phyloP scores from a whole-genome alignment of 1,140 invertebrate genomes.

The Mamestra configurata region DNA sequence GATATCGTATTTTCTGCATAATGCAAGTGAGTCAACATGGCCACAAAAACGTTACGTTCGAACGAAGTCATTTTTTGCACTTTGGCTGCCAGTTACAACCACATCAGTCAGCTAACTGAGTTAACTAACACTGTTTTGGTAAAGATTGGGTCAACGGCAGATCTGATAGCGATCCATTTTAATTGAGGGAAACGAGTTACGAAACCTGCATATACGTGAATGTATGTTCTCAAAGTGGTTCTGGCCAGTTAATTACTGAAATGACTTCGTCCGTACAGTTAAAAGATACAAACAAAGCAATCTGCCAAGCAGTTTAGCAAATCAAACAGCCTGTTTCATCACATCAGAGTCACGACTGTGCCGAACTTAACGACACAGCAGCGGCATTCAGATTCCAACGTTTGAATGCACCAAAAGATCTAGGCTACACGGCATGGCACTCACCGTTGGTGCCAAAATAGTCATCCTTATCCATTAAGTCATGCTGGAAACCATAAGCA shows the following conservation, averaged over 20 bases:
- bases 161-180: constrained; percentile 44
- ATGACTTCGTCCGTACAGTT: constrained; percentile 46
- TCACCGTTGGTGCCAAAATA: constrained; percentile 89
- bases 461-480: constrained; percentile 89
- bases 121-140: constrained; percentile 31
- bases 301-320: constrained; percentile 48
- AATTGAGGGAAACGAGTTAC: constrained; percentile 49
- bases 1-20: constrained; percentile 27
- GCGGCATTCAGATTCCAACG: constrained; percentile 39
- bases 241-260: constrained; percentile 36
- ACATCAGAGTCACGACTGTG: constrained; percentile 49
- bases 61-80: constrained; percentile 42
- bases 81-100: constrained; percentile 2
- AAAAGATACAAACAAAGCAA: constrained; percentile 53
- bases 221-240: constrained; percentile 31
- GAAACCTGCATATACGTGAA: constrained; percentile 42
- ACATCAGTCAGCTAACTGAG: constrained; percentile 24
- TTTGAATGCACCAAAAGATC: constrained; percentile 43
- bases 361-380: constrained; percentile 44
- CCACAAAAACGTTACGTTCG: constrained; percentile 36
- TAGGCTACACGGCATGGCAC: constrained; percentile 60
- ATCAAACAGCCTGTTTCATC: constrained; percentile 50
- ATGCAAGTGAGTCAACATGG: constrained; percentile 46
- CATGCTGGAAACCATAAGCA: constrained; percentile 90
- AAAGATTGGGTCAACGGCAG: constrained; percentile 43